phyloP scores from a whole-genome alignment of 1,140 invertebrate genomes.

The Hetaerina americana region DNA sequence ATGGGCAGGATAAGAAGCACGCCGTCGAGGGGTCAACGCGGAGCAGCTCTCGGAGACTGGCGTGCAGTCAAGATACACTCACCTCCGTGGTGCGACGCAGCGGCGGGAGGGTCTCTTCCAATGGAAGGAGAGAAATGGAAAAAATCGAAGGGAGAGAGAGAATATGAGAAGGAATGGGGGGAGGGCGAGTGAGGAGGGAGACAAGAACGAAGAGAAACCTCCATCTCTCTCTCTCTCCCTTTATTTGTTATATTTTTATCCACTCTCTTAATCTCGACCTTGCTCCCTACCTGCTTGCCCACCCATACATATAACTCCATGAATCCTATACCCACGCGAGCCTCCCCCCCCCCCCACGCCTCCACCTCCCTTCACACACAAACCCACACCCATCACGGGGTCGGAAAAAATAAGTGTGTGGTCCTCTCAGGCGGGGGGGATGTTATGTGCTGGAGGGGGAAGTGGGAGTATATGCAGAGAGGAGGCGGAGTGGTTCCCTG shows the following conservation, averaged over 20 bases:
- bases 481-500: not conserved
- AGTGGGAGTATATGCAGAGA: not conserved
- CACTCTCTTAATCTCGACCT: not conserved
- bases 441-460: not conserved
- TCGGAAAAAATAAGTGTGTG: not conserved
- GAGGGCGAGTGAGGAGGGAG: not conserved
- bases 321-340: not conserved
- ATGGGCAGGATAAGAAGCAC: no score
- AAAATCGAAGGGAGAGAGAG: no score
- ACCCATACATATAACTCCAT: not conserved
- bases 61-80: no score
- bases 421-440: not conserved
- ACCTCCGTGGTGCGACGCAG: no score
- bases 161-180: no score
- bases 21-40: no score
- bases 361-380: no score
- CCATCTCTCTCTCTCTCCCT: not conserved
- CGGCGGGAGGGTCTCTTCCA: no score
- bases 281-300: not conserved
- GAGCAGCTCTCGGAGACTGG: no score
- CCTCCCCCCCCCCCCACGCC: not conserved
- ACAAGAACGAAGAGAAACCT: not conserved
- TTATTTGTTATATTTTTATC: slow-evolving; percentile 1
- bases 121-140: no score
- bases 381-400: not conserved